Conservation (phyloP, 2,797 vertebrate genomes). For the Florisuga fusca region DNA sequence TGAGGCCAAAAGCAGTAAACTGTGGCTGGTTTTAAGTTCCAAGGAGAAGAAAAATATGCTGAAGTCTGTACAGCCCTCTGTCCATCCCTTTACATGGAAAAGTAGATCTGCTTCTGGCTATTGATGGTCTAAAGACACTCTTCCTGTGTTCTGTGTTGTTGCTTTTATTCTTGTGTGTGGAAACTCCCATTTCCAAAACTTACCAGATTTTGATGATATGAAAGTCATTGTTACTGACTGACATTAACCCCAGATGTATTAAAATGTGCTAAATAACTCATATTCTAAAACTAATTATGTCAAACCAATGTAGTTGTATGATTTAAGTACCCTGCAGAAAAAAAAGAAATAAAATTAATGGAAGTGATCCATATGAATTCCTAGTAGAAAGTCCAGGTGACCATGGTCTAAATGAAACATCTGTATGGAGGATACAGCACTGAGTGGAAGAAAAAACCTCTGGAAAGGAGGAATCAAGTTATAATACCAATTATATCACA, state of each 20-base stretch:
- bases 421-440: neutral
- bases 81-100: neutral
- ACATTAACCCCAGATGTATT: neutral
- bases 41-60: constrained; percentile 12
- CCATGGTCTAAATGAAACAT: neutral
- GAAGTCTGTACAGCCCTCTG: neutral
- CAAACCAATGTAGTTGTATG: neutral
- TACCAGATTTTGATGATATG: neutral
- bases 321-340: neutral
- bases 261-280: neutral
- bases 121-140: neutral
- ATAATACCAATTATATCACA: neutral
- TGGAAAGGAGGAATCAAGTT: neutral
- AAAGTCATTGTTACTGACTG: neutral
- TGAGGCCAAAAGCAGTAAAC: constrained; percentile 20
- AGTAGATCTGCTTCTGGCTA: neutral
- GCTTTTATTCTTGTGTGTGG: neutral
- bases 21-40: neutral
- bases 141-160: neutral
- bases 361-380: neutral
- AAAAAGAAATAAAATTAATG: neutral
- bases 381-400: neutral
- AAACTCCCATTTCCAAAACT: neutral
- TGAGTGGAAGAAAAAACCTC: neutral
- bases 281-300: neutral